Evolutionary conservation across 2,888 invertebrate species (phyloP).

Genomic region (Pandemis cinnamomeana): DNA sequence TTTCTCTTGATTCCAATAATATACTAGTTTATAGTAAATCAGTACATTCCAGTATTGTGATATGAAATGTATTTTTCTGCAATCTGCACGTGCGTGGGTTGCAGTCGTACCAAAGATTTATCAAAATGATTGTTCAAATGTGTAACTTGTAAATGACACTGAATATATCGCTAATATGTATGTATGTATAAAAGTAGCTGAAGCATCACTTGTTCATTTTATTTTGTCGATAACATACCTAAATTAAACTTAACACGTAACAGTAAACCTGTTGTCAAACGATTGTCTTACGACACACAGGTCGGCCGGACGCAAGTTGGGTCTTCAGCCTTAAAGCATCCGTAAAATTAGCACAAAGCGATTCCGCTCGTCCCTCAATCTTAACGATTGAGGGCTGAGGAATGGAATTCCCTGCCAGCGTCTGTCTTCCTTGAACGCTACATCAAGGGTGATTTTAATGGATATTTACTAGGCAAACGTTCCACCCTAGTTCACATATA

Average conservation of each 20-base stretch:
- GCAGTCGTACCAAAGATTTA: constrained; percentile 54
- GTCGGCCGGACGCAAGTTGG: too few species aligned
- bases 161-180: constrained; percentile 52
- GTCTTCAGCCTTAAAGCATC: too few species aligned
- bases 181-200: constrained; percentile 63
- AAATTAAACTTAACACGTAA: not conserved
- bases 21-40: constrained; percentile 41
- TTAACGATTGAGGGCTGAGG: too few species aligned
- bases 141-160: constrained; percentile 47
- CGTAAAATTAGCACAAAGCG: too few species aligned
- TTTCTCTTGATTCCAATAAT: constrained; percentile 7
- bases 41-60: constrained; percentile 43
- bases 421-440: too few species aligned
- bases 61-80: constrained; percentile 26
- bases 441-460: too few species aligned
- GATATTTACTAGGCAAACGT: too few species aligned
- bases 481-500: too few species aligned
- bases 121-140: constrained; percentile 45
- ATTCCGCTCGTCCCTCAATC: too few species aligned
- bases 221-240: constrained; percentile 41
- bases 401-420: too few species aligned
- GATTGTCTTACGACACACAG: too few species aligned
- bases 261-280: not conserved
- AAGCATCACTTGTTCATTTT: constrained; percentile 55
- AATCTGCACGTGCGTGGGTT: constrained; percentile 21